Conservation (phyloP, 2,797 vertebrate genomes). For the Sorex maritimensis region DNA sequence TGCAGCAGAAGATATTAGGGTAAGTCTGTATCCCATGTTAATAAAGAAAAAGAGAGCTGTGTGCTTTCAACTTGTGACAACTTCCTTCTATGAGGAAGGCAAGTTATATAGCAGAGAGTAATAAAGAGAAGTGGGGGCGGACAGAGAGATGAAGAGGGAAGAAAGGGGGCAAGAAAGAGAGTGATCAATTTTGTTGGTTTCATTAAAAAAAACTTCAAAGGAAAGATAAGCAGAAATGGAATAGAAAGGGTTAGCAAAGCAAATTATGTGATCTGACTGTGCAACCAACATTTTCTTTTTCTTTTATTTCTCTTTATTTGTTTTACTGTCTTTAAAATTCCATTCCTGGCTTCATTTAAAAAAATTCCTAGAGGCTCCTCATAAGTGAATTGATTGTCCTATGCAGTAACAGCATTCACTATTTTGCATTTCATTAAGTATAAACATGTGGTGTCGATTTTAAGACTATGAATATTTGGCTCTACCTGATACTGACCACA, state of each 20-base stretch:
- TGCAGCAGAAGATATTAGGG: conserved; percentile 29
- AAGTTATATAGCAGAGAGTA: background rate
- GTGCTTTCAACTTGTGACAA: conserved; percentile 41
- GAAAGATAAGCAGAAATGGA: conserved; percentile 13
- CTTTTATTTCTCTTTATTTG: background rate
- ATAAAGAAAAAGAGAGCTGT: background rate
- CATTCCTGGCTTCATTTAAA: conserved; percentile 6
- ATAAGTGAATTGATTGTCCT: background rate
- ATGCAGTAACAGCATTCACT: background rate
- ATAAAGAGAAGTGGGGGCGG: background rate
- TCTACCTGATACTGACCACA: background rate
- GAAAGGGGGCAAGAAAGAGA: background rate
- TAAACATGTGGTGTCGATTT: background rate
- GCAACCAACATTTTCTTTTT: background rate
- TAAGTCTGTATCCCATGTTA: background rate
- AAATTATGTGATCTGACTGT: conserved; percentile 20
- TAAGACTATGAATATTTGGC: conserved; percentile 50
- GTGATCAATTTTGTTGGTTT: too few relatives aligned
- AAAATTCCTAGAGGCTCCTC: background rate
- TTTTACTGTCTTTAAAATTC: background rate
- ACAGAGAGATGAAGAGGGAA: background rate
- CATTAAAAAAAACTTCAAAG: background rate
- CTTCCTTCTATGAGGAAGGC: background rate
- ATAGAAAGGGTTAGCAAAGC: background rate
- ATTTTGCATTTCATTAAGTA: background rate